Base-by-base conservation (phyloP, 2,113 vertebrate species). In the Festucalex cinctus region DNA sequence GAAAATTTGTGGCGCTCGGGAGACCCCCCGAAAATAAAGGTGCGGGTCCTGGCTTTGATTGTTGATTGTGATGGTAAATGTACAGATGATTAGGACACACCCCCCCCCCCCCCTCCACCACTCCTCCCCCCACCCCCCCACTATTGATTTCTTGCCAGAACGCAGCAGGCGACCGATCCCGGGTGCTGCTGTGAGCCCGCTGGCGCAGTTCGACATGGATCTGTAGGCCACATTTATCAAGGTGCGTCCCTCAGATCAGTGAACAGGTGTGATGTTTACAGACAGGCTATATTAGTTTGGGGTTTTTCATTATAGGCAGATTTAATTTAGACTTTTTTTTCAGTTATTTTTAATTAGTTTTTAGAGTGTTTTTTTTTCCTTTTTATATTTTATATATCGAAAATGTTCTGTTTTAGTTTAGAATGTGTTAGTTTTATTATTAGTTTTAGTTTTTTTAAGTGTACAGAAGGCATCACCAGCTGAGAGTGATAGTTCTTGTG, bases 1-100 rank as follows among this genome's bases (percentile, higher is more conserved):
- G 94, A 98, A 98, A 98, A n/a, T n/a, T 98, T 97, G 95, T 95
- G 93, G 60, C 95, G 93, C 94, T 96, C 97, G 94, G 92, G 95
- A 32, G 54, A 16, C 94, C 94, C 94, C 59, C 95, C 94, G 94
- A 94, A 96, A 96, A 99, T 98, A 99, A 98, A 98, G 95, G 95
- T 94, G 91, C 95, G 96, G 96, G 96, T 98, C 95, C 97, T 96
- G 94, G 94, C 96, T 98, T 97, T 99, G 97, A 99, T 99, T 99
- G 97, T 98, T 99, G 97, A 99, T 99, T 98, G 97, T 98, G 96
- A 98, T 98, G 95, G 96, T 96, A 98, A 99, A 98, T 98, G 97
- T 98, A 98, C 96, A 94, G 96, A 98, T 99, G 97, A 99, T 98
- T 97, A 99, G 97, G 95, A 97, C 96, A 96, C 93, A 95, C 95